Evolutionary conservation across 2,113 vertebrate genomes (phyloP).

Genomic region (Epinephelus cyanopodus): DNA sequence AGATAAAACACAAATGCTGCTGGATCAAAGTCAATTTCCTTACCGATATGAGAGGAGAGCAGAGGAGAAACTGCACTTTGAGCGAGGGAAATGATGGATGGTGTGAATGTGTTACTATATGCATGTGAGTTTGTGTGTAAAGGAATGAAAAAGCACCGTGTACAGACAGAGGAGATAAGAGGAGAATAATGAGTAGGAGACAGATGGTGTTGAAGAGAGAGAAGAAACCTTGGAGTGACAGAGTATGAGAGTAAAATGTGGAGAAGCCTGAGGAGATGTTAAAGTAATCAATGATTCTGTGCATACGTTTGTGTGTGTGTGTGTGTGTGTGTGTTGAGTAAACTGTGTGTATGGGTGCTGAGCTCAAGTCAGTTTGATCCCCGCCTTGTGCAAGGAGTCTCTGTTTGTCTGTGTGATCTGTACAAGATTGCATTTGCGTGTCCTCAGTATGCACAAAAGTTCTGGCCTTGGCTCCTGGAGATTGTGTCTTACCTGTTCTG

Average conservation of each 20-base stretch:
- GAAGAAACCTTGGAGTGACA: constrained; percentile 30
- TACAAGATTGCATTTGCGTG: constrained; percentile 16
- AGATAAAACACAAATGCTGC: constrained; percentile 36
- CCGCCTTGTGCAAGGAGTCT: constrained; percentile 3
- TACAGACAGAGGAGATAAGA: constrained; percentile 19
- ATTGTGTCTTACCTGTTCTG: neutral
- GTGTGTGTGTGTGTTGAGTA: neutral
- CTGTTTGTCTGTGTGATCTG: neutral
- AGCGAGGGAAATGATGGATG: constrained; percentile 12
- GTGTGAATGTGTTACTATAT: constrained; percentile 1
- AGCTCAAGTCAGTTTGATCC: constrained; percentile 15
- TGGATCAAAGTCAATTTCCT: constrained; percentile 48
- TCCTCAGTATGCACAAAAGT: neutral
- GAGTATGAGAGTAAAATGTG: constrained; percentile 34
- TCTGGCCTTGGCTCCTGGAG: neutral
- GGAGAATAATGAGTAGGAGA: constrained; percentile 50
- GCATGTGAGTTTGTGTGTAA: constrained; percentile 1
- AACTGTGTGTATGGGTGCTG: neutral
- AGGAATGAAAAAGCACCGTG: neutral
- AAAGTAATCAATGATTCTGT: constrained; percentile 28
- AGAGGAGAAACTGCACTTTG: constrained; percentile 14
- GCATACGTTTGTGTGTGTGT: constrained; percentile 2
- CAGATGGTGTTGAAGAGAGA: constrained; percentile 51
- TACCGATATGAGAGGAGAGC: constrained; percentile 6
- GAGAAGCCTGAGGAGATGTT: neutral